Base-by-base conservation (phyloP, 2,888 invertebrate genomes). In the Leucophenga maculata region DNA sequence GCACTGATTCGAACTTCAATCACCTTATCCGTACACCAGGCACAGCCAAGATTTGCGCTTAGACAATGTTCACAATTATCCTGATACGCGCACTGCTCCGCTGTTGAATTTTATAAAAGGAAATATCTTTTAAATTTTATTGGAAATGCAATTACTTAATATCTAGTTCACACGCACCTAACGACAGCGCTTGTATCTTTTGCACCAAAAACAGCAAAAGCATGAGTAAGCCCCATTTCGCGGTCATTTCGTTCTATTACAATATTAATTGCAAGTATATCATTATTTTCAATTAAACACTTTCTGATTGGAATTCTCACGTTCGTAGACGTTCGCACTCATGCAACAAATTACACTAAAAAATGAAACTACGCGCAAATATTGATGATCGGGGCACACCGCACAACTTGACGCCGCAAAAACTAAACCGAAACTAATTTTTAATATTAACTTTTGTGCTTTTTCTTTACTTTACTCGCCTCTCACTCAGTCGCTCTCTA, bases 1-100 rank as follows among this genome's bases (percentile, higher is more conserved):
- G 8, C 8, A 39, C 39, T 39, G 39, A 11, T 32, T 32, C n/a
- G 26, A 26, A 3, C 2, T 14, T 44, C 55, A 65, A 69, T 73
- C 71, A 88, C 88, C 80, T 85, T 85, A 76, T 88, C 88, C 50
- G 87, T 85, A 74, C 88, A 89, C 88, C 88, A 89, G 65, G 88
- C 79, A 74, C 88, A 88, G 6, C 77, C 75, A 44, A 82, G 72
- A 69, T 86, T 78, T 0, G 85, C 78, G 39, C 69, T 71, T 32
- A 87, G 76, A 69, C 87, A 87, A 31, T 79, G 82, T 69, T 86
- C 83, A 69, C 87, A 88, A 54, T 76, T 85, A 50, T 86, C 86
- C 62, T 87, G 77, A 44, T 82, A 81, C 70, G 76, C 77, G 73
- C 86, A 87, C 62, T 81, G 77, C 60, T 82, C 83, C 72, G 83